Base-by-base conservation (phyloP, 2,113 vertebrate genomes). In the Labeo catla region DNA sequence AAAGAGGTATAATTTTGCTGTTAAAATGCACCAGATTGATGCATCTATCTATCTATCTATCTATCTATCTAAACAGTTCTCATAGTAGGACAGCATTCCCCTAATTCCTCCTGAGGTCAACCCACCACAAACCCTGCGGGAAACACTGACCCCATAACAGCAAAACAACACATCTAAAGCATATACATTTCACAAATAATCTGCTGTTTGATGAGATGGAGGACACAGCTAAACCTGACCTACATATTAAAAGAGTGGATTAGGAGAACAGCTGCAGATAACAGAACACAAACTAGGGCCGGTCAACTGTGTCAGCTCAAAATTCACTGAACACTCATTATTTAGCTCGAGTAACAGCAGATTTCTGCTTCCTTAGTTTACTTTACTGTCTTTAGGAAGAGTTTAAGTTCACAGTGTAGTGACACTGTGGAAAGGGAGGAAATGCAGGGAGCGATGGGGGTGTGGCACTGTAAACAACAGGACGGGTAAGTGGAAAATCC, bases 221-320 rank as follows among this genome's bases (percentile, higher is more conserved):
- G 45, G 36, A 66, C 34, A 28, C 57, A 16, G 59, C 87, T 85
- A 54, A 86, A 52, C 87, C 43, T 92, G 92, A 94, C 93, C 94
- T 84, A 93, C 76, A 91, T 94, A 90, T 74, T 87, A 89, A 86
- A 83, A 90, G 88, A 89, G 72, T 84, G 90, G 91, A 90, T 85
- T 80, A 39, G 79, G 70, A 28, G 15, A n/a, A 49, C 61, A 65
- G 39, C 34, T 39, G 50, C 13, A 83, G 49, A 13, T 13, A 74
- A 49, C n/a, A 28, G 6, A 49, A 49, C n/a, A 49, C 45, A 28
- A n/a, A 28, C 73, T 28, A 76, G 43, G 11, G 45, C n/a, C 49
- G 73, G 21, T 12, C 12, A 74, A 45, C 6, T 19, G 11, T 49
- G 45, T 13, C 43, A 73, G 43, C 72, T 49, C 72, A 49, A 6